These are phyloP conservation scores for Conger conger DNA, from an alignment of 2,113 vertebrate species.

Conservation along the genomic window DNA sequence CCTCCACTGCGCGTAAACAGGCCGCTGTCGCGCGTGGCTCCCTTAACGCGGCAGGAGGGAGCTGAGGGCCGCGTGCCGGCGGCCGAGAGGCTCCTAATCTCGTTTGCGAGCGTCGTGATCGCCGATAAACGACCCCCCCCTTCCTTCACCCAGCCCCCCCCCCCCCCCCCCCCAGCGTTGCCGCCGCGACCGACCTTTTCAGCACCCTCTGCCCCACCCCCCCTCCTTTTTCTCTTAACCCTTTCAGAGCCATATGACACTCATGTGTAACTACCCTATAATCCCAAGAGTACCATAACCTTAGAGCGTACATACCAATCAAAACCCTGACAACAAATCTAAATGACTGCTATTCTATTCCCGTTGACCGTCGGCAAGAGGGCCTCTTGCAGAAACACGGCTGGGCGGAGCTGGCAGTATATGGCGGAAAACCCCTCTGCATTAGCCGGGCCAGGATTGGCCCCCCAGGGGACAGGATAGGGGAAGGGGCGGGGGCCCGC, in stretches of 20 bases:
- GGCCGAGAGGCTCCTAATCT: conserved; percentile 33
- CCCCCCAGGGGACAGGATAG: not conserved
- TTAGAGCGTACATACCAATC: too few relatives aligned
- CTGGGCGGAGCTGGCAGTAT: too few relatives aligned
- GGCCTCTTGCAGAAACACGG: too few relatives aligned
- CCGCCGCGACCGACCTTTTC: conserved; percentile 27
- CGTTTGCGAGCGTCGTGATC: conserved; percentile 18
- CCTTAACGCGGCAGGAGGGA: conserved; percentile 22
- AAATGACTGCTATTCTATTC: too few relatives aligned
- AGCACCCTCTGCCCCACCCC: not conserved
- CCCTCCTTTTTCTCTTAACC: not conserved
- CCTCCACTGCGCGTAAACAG: conserved; percentile 31
- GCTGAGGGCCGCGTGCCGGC: not conserved
- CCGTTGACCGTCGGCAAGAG: too few relatives aligned
- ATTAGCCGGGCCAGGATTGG: not conserved
- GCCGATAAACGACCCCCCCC: conserved; percentile 4
- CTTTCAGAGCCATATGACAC: too few relatives aligned
- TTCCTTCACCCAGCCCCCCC: too few relatives aligned
- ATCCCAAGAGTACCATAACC: too few relatives aligned
- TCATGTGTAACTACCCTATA: too few relatives aligned
- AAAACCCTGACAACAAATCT: too few relatives aligned
- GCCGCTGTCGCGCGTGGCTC: conserved; percentile 19
- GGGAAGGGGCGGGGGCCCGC: too few relatives aligned
- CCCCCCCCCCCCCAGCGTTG: conserved; percentile 1
- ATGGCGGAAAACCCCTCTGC: too few relatives aligned